Base-by-base conservation (phyloP, 2,113 vertebrate species). In the Melanotaenia duboulayi region DNA sequence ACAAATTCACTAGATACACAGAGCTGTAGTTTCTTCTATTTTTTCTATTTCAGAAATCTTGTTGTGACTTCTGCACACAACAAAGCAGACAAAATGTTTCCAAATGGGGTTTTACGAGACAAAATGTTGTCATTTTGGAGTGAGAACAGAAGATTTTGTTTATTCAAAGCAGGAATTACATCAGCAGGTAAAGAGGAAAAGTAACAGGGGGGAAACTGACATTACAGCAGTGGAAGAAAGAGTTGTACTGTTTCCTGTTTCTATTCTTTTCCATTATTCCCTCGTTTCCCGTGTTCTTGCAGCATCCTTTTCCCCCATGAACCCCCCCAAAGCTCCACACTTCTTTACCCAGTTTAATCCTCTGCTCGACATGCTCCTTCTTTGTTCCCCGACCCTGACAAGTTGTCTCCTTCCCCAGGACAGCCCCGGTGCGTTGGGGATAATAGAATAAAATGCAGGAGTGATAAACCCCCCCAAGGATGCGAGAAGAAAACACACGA, bases 351-450 rank as follows among this genome's bases (percentile, higher is more conserved):
- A 13, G 75, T 76, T 81, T 92, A 91, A 92, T 92, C 88, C 83
- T 44, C 75, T 46, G 55, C 84, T 85, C 87, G 80, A 89, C 90
- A 91, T 86, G 83, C 74, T 89, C 76, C 71, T 71, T 86, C 87
- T 92, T 90, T 92, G 91, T 91, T 89, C 87, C 66, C 70, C 70
- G 72, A 85, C 84, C 87, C 89, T 87, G 91, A 90, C 87, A 85
- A 86, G 86, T 83, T 85, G 79, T 87, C 88, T 89, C 62, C 69
- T 87, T 87, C 77, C 80, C 80, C 49, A 85, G 86, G 85, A 87
- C 82, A 71, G 78, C 78, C 71, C 86, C 74, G 68, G 78, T 86
- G 77, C 69, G 82, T 80, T 80, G 1, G 22, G 84, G 87, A 90
- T 91, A 91, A 91, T 92, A 82, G 87, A 90, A 91, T 82, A 81